These are phyloP conservation scores for Ceratosolen fusciceps DNA, from an alignment of 1,140 invertebrate species.

Conservation along the genomic window DNA sequence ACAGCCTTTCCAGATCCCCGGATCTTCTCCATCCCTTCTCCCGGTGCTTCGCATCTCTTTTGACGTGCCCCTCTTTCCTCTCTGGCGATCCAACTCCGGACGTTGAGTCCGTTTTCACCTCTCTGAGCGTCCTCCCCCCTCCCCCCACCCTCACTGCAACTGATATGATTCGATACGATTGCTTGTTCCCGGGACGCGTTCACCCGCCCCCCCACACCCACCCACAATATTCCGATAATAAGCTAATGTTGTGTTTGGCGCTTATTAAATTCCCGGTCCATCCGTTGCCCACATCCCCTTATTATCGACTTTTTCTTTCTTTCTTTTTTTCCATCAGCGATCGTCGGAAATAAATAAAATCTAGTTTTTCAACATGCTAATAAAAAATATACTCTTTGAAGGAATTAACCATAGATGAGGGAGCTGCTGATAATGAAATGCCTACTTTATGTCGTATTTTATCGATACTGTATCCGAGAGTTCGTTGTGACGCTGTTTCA, in stretches of 20 bases:
- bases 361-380: neutral
- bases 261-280: neutral
- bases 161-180: neutral
- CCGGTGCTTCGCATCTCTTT: neutral
- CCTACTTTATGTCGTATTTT: no score
- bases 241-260: neutral
- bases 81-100: neutral
- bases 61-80: neutral
- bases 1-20: constrained; percentile 12
- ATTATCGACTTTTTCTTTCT: neutral
- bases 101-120: neutral
- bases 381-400: no score
- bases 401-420: no score
- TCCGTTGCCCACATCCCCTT: neutral
- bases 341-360: no score
- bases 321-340: neutral
- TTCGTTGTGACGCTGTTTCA: no score
- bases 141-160: neutral
- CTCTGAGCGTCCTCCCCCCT: neutral
- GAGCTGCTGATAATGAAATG: no score
- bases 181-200: neutral
- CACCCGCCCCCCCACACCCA: neutral
- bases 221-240: neutral
- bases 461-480: no score
- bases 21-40: constrained; percentile 28